Evolutionary conservation across 2,797 vertebrate species (phyloP).

Genomic region (Oryzias dopingdopingensis): DNA sequence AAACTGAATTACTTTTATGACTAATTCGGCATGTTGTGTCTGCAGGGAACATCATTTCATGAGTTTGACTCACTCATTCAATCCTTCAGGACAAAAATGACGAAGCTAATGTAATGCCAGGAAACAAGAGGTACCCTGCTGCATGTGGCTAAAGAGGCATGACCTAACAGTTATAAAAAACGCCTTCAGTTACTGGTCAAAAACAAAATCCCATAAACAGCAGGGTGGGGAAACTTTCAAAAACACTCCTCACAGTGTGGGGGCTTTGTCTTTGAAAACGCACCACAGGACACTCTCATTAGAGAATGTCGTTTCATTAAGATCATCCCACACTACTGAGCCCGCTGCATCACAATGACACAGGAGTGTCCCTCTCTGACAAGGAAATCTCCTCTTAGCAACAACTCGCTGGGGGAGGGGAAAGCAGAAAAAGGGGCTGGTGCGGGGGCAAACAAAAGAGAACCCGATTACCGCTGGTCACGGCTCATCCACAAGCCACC

Average conservation of each 20-base stretch:
- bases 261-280: constrained; percentile 75
- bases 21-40: constrained; percentile 10
- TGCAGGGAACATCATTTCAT: background rate
- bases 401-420: constrained; percentile 65
- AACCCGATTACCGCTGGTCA: constrained; percentile 73
- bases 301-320: constrained; percentile 79
- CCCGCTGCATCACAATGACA: constrained; percentile 75
- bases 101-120: constrained; percentile 57
- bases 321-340: constrained; percentile 73
- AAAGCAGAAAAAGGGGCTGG: constrained; percentile 20
- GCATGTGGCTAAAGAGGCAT: constrained; percentile 40
- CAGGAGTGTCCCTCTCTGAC: constrained; percentile 70
- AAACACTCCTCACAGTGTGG: constrained; percentile 54
- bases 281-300: constrained; percentile 75
- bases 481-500: constrained; percentile 72
- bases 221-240: constrained; percentile 55
- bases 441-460: constrained; percentile 66
- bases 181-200: constrained; percentile 23
- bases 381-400: constrained; percentile 68
- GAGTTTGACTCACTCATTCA: constrained; percentile 44
- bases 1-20: constrained; percentile 32
- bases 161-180: constrained; percentile 8
- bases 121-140: constrained; percentile 35
- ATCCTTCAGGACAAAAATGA: constrained; percentile 45
- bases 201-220: constrained; percentile 60